Conservation (phyloP, 1,140 invertebrate species). For the Zaprionus vittiger region DNA sequence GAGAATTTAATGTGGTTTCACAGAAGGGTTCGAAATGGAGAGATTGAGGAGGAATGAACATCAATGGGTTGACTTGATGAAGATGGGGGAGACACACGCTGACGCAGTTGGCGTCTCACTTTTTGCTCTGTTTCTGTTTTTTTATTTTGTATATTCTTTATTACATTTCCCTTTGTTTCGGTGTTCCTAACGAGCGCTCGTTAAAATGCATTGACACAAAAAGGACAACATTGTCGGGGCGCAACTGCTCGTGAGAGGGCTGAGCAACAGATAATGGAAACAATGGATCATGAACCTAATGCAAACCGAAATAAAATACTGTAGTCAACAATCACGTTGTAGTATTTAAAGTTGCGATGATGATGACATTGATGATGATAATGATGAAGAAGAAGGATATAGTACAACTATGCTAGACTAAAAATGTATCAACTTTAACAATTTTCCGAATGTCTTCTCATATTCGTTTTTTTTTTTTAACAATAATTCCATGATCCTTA, state of each 20-base stretch:
- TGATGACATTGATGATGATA: neutral
- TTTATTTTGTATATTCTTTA: constrained; percentile 56
- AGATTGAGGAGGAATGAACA: neutral
- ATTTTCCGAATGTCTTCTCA: constrained; percentile 43
- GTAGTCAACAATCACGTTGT: constrained; percentile 71
- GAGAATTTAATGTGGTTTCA: constrained; percentile 36
- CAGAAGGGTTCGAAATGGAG: neutral
- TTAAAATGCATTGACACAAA: constrained; percentile 80
- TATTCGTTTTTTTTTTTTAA: constrained; percentile 26
- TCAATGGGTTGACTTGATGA: neutral
- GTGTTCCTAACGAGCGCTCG: constrained; percentile 74
- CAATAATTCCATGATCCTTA: constrained; percentile 69
- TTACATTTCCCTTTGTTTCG: constrained; percentile 72
- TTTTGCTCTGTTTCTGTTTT: constrained; percentile 16
- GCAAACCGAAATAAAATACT: constrained; percentile 58
- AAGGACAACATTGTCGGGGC: constrained; percentile 67
- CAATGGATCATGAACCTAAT: constrained; percentile 78
- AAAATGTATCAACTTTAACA: constrained; percentile 77
- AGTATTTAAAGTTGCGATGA: constrained; percentile 65
- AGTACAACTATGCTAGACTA: constrained; percentile 60
- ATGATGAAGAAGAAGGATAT: neutral
- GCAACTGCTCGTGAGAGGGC: neutral
- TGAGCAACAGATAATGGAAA: constrained; percentile 78
- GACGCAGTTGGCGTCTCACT: constrained; percentile 41
- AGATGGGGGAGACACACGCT: constrained; percentile 22